Percentiles rank a stretch among this genome's conserved stretches.
phyloP scores from a whole-genome alignment of 2,888 invertebrate genomes.

The Encarsia formosa region DNA sequence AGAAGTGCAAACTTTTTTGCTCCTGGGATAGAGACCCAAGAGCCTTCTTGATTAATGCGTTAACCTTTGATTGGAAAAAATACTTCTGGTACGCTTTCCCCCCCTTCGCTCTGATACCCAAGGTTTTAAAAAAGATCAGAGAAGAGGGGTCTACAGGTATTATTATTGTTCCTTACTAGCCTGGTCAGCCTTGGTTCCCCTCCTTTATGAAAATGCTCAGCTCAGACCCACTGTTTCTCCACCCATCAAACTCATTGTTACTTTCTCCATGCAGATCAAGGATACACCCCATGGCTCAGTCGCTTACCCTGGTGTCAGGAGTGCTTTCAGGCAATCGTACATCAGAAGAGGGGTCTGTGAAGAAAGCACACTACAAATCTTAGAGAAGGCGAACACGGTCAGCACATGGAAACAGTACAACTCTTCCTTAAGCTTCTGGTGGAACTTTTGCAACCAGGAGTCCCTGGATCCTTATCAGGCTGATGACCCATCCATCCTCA shows the following conservation, averaged over 20 bases:
- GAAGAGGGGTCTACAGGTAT: conserved; percentile 35
- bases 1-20: neutral
- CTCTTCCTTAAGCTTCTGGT: neutral
- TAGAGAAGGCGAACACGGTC: neutral
- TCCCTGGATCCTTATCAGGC: neutral
- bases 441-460: neutral
- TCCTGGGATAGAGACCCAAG: neutral
- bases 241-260: conserved; percentile 29
- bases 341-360: neutral
- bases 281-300: conserved; percentile 29
- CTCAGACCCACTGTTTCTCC: conserved; percentile 10
- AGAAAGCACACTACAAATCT: neutral
- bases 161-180: conserved; percentile 36
- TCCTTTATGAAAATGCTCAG: conserved; percentile 15
- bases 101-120: conserved; percentile 15
- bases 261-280: conserved; percentile 31
- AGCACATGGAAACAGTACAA: conserved; percentile 12
- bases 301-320: conserved; percentile 3
- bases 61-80: neutral
- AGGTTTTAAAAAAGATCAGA: conserved; percentile 24
- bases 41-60: neutral
- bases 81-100: conserved; percentile 4
- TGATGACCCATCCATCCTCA: neutral
- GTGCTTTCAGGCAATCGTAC: no score
- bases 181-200: conserved; percentile 37